Evolutionary conservation across 2,888 invertebrate species (phyloP).

Genomic region (Palloptera scutellata): DNA sequence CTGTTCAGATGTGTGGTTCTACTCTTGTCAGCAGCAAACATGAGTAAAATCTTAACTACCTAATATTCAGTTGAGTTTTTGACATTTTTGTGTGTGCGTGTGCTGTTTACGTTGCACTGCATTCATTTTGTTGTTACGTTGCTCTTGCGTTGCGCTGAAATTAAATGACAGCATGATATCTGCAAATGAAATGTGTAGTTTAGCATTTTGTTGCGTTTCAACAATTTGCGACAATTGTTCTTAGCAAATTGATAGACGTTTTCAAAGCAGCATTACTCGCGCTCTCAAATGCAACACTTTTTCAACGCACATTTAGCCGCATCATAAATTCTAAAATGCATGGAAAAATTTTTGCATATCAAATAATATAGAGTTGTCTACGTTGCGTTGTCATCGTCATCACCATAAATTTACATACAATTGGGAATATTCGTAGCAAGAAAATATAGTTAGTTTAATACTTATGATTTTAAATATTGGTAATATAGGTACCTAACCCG

Average conservation of each 20-base stretch:
- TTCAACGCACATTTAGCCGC: conserved; percentile 51
- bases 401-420: conserved; percentile 24
- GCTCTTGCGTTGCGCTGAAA: conserved; percentile 34
- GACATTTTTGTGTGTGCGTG: conserved; percentile 14
- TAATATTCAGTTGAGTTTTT: background rate
- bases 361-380: background rate
- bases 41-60: background rate
- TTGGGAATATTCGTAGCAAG: too few species aligned
- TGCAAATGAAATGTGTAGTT: conserved; percentile 58
- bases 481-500: too few species aligned
- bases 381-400: conserved; percentile 38
- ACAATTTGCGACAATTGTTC: background rate
- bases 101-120: background rate
- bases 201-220: conserved; percentile 16
- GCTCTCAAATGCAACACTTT: conserved; percentile 52
- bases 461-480: too few species aligned
- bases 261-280: conserved; percentile 22
- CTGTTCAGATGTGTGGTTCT: conserved; percentile 28
- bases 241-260: conserved; percentile 14
- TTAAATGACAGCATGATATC: conserved; percentile 63
- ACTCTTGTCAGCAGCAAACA: conserved; percentile 15
- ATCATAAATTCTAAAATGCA: conserved; percentile 47
- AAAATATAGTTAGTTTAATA: too few species aligned
- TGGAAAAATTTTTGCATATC: background rate
- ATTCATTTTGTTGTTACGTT: background rate